Percentiles rank a stretch among this genome's conserved stretches.
Evolutionary conservation across 2,888 invertebrate species (phyloP).

Genomic region (Ametastegia equiseti): DNA sequence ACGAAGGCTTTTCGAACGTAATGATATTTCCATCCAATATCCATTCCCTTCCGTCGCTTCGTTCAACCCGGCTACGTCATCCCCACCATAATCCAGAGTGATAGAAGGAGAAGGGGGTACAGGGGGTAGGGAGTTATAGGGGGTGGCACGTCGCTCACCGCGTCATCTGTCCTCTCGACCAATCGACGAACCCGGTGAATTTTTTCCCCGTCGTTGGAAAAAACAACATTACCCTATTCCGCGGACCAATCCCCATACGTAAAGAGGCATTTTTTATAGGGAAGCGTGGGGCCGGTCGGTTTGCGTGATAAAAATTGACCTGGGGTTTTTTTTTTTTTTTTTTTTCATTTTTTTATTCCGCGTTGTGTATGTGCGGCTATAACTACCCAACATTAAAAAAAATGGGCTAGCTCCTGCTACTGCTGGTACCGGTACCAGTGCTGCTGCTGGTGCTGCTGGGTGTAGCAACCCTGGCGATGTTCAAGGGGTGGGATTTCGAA

Average conservation of each 20-base stretch:
- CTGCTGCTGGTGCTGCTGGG: slow-evolving; percentile 22
- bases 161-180: slow-evolving; percentile 76
- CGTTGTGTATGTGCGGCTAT: slow-evolving; percentile 66
- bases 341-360: slow-evolving; percentile 60
- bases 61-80: slow-evolving; percentile 33
- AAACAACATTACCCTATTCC: slow-evolving; percentile 75
- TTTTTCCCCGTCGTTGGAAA: slow-evolving; percentile 73
- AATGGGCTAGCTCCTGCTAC: slow-evolving; percentile 66
- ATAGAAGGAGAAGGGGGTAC: slow-evolving; percentile 65
- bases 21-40: slow-evolving; percentile 73
- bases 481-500: slow-evolving; percentile 49
- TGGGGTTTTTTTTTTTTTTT: slow-evolving; percentile 58
- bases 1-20: slow-evolving; percentile 68
- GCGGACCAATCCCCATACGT: slow-evolving; percentile 76
- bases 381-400: slow-evolving; percentile 76
- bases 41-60: slow-evolving; percentile 62
- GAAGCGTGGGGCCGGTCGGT: slow-evolving; percentile 68
- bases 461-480: slow-evolving; percentile 55
- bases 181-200: slow-evolving; percentile 74
- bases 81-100: slow-evolving; percentile 32
- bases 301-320: slow-evolving; percentile 76
- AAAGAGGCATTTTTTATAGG: slow-evolving; percentile 76
- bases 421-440: slow-evolving; percentile 60
- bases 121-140: slow-evolving; percentile 55
- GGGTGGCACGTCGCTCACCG: slow-evolving; percentile 76